Base-by-base conservation (phyloP, 2,888 invertebrate species). In the Achlya flavicornis region DNA sequence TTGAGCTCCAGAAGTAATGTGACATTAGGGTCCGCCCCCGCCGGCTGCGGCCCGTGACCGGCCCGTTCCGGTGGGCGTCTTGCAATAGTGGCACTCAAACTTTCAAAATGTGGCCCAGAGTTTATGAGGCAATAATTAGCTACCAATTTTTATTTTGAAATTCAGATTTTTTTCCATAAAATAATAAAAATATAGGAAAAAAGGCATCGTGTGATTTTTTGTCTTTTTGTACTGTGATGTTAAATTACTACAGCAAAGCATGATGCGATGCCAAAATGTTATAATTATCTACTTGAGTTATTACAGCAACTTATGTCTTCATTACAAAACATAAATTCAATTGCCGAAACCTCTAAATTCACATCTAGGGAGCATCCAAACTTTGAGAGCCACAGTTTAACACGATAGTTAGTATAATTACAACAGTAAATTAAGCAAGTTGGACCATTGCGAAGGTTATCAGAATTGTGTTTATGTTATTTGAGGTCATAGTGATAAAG, bases 351-450 rank as follows among this genome's bases (percentile, higher is more conserved):
- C 53, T 19, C 53, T 53, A 53, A 53, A 53, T 53, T 53, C 53
- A 53, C 19, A 53, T 53, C 8, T 53, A 16, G 53, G 10, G 53
- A 43, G 26, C 60, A 19, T 41, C 19, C 11, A 41, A 41, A 60
- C 19, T 60, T 60, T 41, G 60, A 43, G 60, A 19, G 57, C 59
- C 64, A 61, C 71, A 73, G 38, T 67, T 66, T 61, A 66, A 62
- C 68, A 68, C 74, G 74, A 72, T 72, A 76, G 77, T 77, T 74
- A 72, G 72, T 74, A 70, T 78, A 80, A 79, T 81, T 78, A 81
- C 73, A 64, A 69, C 64, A 79, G 73, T 80, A 81, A 80, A 79
- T 81, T 81, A 81, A 74, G 71, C 72, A 77, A 78, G 72, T 78
- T 75, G 72, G 71, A 69, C 71, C 67, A 68, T 72, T 70, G 74